Evolutionary conservation across 2,113 vertebrate genomes (phyloP), one percentile per base, ranked within the genome.

Genomic region (Chionomys nivalis): DNA sequence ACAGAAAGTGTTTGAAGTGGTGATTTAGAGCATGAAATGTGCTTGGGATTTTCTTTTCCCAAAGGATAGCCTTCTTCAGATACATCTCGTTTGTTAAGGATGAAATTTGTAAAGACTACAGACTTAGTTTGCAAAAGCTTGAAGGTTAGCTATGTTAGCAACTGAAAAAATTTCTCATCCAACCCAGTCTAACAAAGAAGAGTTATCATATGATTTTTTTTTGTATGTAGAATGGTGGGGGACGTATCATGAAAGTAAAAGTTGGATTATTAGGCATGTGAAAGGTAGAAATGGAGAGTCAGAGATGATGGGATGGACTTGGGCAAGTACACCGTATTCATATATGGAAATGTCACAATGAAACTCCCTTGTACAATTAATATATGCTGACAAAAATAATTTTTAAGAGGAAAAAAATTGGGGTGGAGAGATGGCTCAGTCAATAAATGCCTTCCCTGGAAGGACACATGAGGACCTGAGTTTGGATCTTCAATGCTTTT

Each of bases 61-160:
- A 66, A 93, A 93, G 26, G 47, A 47, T 76, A 76, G 14, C 16
- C 55, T 58, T 58, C 55, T 58, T 58, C 55, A 58, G 55, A 58
- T 21, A 7, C 55, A 21, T 58, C 17, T 17, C 17, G 5, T 58
- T 58, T 58, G 55, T 58, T 19, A 19, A 58, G 55, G 17, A 58
- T 58, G 55, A 58, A 58, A 11, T 91, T 93, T 91, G 47, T 91
- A 94, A 47, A 68, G 28, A 66, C 65, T 66, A 66, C 65, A 66
- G 65, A 28, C 65, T 66, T 66, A 23, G 39, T 92, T 90, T 96
- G 24, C 33, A 90, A 87, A 92, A 82, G 21, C 89, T 89, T 91
- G 73, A 88, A 83, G 31, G 33, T 92, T 77, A 87, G 44, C 28
- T 58, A 88, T 87, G 65, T 87, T 87, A 87, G 31, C 65, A 87